Conservation (phyloP, 2,888 invertebrate genomes). For the Helobdella robusta region DNA sequence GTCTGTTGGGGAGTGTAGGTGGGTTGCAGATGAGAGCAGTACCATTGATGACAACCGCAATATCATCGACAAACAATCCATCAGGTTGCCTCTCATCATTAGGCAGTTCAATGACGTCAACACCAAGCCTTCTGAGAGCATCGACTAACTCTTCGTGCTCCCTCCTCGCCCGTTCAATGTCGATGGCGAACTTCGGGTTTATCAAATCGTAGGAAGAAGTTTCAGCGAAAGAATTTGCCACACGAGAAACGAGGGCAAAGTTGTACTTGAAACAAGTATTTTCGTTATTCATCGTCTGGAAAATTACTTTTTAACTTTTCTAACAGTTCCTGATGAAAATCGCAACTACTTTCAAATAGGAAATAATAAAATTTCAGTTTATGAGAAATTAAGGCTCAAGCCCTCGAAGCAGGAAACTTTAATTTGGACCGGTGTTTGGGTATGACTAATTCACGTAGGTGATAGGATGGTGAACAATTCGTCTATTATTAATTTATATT, state of each 20-base stretch:
- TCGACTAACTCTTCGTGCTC: constrained; percentile 78
- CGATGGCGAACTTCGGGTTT: constrained; percentile 26
- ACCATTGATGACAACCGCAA: constrained; percentile 82
- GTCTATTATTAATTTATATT: no score
- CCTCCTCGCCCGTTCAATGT: constrained; percentile 69
- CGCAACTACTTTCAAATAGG: no score
- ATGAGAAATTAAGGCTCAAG: no score
- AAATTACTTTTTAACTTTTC: no score
- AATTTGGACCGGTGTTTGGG: no score
- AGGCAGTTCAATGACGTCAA: constrained; percentile 78
- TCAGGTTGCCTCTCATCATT: constrained; percentile 73
- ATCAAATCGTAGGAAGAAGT: constrained; percentile 34
- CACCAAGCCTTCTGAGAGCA: constrained; percentile 61
- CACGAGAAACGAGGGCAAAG: constrained; percentile 37
- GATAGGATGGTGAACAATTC: no score
- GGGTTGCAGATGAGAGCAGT: constrained; percentile 65
- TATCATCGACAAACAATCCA: constrained; percentile 77
- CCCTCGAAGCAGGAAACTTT: no score
- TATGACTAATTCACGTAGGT: no score
- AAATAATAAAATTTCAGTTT: no score
- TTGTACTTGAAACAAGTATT: constrained; percentile 36
- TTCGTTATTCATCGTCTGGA: constrained; percentile 24
- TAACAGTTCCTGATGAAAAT: no score
- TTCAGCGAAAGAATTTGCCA: constrained; percentile 36
- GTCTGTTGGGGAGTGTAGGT: constrained; percentile 55